Evolutionary conservation across 2,888 invertebrate species (phyloP).

Genomic region (Creontiades dilutus): DNA sequence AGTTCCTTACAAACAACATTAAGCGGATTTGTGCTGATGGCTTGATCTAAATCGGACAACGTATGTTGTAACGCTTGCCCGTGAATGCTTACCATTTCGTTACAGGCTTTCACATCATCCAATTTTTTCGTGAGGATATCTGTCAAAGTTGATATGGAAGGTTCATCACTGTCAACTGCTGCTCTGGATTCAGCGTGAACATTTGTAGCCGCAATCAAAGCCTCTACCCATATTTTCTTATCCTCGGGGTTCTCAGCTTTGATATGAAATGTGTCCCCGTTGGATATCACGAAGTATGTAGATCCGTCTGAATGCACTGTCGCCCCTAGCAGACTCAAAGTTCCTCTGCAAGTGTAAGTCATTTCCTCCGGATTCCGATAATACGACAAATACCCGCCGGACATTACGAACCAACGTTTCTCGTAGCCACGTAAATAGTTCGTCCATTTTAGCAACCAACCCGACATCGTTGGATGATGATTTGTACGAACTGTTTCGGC

Average conservation of each 20-base stretch:
- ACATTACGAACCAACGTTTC: conserved; percentile 98
- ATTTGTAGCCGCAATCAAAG: conserved; percentile 94
- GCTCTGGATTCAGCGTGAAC: conserved; percentile 87
- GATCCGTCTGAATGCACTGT: conserved; percentile 97
- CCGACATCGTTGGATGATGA: conserved; percentile 80
- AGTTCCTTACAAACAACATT: conserved; percentile 88
- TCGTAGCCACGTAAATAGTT: conserved; percentile 99
- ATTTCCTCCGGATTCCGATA: conserved; percentile 99
- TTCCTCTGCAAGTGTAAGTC: conserved; percentile 98
- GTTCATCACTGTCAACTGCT: conserved; percentile 80
- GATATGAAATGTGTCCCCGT: conserved; percentile 96
- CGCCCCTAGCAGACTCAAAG: conserved; percentile 97
- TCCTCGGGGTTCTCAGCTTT: conserved; percentile 96
- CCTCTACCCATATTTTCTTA: conserved; percentile 98
- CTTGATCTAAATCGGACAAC: conserved; percentile 82
- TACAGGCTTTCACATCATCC: conserved; percentile 94
- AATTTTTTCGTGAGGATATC: conserved; percentile 88
- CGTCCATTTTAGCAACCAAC: conserved; percentile 99
- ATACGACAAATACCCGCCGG: conserved; percentile 96
- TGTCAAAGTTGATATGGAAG: not conserved
- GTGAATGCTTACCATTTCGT: conserved; percentile 93
- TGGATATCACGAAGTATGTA: conserved; percentile 96
- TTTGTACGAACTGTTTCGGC: not conserved
- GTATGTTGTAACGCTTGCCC: conserved; percentile 91
- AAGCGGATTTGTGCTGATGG: conserved; percentile 77